Percentiles rank a stretch among this genome's conserved stretches.
Conservation (phyloP, 1,140 invertebrate genomes). For the Meloidogyne chitwoodi region DNA sequence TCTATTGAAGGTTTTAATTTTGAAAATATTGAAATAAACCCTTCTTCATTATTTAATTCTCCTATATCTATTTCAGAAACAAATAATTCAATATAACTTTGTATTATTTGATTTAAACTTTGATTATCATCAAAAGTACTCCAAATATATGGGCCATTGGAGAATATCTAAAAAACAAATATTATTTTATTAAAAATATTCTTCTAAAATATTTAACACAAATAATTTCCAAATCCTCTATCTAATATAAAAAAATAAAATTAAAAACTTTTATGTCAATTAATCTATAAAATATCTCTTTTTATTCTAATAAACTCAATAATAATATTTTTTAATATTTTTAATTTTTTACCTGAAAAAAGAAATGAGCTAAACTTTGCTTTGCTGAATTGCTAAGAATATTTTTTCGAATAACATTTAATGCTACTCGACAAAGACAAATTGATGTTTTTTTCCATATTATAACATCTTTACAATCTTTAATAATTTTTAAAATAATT, state of each 20-base stretch:
- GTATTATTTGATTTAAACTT: constrained; percentile 1
- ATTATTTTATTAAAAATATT: too few relatives aligned
- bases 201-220: too few relatives aligned
- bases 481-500: neutral
- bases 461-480: constrained; percentile 8
- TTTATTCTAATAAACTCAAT: neutral
- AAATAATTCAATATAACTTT: constrained; percentile 17
- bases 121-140: constrained; percentile 3
- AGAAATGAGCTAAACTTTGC: constrained; percentile 10
- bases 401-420: constrained; percentile 6
- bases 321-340: neutral
- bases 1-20: neutral
- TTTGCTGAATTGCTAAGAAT: neutral
- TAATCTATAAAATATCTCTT: too few relatives aligned
- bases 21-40: constrained; percentile 12
- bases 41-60: neutral
- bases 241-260: too few relatives aligned
- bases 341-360: constrained; percentile 3
- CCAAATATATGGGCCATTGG: constrained; percentile 12
- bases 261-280: too few relatives aligned
- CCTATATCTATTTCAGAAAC: neutral
- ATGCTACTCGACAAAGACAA: constrained; percentile 9
- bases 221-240: too few relatives aligned
- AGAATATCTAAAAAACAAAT: constrained; percentile 16
- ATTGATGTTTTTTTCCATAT: constrained; percentile 19